A percentile compares a stretch with the other conserved stretches of the same genome.
Evolutionary conservation across 2,888 invertebrate genomes (phyloP).

Genomic region (Noctuana brunneofusca): DNA sequence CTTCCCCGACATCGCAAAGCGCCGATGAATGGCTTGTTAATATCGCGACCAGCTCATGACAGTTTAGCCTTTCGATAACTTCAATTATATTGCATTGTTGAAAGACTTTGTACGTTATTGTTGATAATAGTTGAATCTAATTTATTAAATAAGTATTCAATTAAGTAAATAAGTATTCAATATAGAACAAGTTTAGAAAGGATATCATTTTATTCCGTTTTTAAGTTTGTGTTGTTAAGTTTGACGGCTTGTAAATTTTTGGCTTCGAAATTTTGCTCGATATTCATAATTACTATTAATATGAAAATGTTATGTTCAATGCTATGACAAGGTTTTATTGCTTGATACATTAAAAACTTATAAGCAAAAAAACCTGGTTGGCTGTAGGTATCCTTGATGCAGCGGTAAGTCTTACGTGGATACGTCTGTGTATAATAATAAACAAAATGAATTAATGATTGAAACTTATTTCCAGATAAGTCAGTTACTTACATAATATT

Average conservation of each 20-base stretch:
- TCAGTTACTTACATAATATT: too few relatives aligned
- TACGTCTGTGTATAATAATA: too few relatives aligned
- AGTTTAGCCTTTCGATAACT: constrained; percentile 7
- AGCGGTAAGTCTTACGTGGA: too few relatives aligned
- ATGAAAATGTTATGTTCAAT: neutral
- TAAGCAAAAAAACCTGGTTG: too few relatives aligned
- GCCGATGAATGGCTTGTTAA: constrained; percentile 72
- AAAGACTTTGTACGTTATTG: neutral
- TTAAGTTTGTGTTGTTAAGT: neutral
- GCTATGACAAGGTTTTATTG: neutral
- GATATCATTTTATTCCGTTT: neutral
- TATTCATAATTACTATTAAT: neutral
- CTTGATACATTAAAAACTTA: neutral
- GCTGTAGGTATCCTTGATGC: too few relatives aligned
- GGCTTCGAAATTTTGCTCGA: neutral
- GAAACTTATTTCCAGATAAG: too few relatives aligned
- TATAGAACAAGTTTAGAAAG: too few relatives aligned
- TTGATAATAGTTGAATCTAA: neutral
- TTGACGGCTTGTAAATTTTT: too few relatives aligned
- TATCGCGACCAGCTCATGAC: constrained; percentile 42
- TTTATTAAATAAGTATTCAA: neutral
- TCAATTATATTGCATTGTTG: constrained; percentile 23
- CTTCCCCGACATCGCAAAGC: neutral
- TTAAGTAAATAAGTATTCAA: too few relatives aligned
- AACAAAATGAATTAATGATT: too few relatives aligned